Evolutionary conservation across 2,113 vertebrate species (phyloP).

Genomic region (Rhea pennata): DNA sequence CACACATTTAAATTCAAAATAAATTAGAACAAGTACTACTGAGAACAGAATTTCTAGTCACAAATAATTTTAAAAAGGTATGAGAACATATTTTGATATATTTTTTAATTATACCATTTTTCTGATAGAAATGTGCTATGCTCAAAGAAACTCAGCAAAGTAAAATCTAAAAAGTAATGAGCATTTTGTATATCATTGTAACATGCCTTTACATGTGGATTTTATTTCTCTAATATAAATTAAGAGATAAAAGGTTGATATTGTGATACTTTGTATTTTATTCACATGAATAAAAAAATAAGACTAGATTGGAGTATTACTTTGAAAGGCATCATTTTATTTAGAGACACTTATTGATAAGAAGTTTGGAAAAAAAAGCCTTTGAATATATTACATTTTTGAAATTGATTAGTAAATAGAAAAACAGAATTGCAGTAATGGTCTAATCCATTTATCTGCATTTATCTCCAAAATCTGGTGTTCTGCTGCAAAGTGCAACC

Average conservation of each 20-base stretch:
- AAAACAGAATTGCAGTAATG: neutral
- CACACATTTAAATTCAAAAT: neutral
- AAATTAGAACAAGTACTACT: neutral
- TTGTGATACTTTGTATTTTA: neutral
- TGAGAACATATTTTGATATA: neutral
- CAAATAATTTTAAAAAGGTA: neutral
- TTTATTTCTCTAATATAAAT: neutral
- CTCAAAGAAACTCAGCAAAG: neutral
- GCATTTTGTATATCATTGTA: neutral
- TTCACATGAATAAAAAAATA: neutral
- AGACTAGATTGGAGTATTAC: neutral
- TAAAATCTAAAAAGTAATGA: neutral
- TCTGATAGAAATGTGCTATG: neutral
- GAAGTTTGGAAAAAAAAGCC: neutral
- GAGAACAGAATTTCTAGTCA: neutral
- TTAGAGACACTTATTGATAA: neutral
- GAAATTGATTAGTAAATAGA: neutral
- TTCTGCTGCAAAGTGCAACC: neutral
- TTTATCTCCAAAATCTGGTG: neutral
- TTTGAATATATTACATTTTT: neutral
- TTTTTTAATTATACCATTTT: neutral
- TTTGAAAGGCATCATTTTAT: neutral
- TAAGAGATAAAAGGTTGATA: neutral
- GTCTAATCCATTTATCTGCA: neutral
- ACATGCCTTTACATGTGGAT: neutral